phyloP scores from a whole-genome alignment of 1,140 invertebrate species.

The Antheraea pernyi region DNA sequence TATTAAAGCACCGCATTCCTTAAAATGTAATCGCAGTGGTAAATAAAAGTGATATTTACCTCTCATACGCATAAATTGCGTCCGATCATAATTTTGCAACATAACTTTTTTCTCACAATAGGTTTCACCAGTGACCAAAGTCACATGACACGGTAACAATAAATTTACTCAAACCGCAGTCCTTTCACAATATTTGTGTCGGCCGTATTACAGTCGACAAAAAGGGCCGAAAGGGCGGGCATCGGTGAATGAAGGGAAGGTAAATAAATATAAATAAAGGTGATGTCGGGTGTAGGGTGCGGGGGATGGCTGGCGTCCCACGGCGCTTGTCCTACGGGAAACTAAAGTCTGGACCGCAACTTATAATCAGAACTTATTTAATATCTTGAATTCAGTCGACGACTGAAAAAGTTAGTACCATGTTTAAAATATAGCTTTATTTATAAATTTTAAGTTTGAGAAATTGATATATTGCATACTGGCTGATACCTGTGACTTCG shows the following conservation, averaged over 20 bases:
- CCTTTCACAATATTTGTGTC: conserved; percentile 78
- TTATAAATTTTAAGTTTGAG: too few species aligned
- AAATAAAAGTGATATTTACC: not conserved
- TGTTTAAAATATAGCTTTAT: too few species aligned
- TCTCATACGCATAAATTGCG: not conserved
- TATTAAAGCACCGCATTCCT: not conserved
- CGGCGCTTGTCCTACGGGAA: conserved; percentile 53
- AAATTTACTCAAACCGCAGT: conserved; percentile 75
- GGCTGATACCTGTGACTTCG: too few species aligned
- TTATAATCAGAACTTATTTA: not conserved
- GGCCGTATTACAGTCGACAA: conserved; percentile 60
- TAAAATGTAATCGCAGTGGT: too few species aligned
- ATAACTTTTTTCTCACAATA: conserved; percentile 2
- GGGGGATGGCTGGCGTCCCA: conserved; percentile 48
- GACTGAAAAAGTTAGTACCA: not conserved
- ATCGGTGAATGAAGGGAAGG: conserved; percentile 77
- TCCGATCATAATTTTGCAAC: not conserved
- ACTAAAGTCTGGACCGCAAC: not conserved
- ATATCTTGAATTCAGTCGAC: not conserved
- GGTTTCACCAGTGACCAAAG: conserved; percentile 15
- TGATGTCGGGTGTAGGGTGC: conserved; percentile 49
- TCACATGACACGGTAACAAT: conserved; percentile 68
- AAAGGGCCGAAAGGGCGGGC: conserved; percentile 77
- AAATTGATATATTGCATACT: too few species aligned
- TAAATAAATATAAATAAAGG: conserved; percentile 79